Base-by-base conservation (phyloP, 2,888 invertebrate species). In the Apamea sordens region DNA sequence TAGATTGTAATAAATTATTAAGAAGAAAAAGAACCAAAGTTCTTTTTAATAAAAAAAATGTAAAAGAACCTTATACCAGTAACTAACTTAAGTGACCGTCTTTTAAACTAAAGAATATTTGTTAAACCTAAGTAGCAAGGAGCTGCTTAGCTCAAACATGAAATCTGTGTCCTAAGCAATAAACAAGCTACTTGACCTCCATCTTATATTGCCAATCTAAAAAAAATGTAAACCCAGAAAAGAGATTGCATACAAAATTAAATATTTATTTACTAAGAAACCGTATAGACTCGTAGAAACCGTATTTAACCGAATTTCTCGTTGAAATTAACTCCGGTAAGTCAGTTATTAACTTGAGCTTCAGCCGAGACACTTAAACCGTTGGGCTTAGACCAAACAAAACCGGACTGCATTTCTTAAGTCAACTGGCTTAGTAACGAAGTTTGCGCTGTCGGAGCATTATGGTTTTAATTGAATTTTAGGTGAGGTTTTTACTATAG, bases 341-440 rank as follows among this genome's bases (percentile, higher is more conserved):
- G 70, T 71, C 59, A 70, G 70, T 75, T 85, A 85, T 77, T 82
- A 65, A 53, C 68, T 71, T 4, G 32, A 64, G 50, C 59, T 50
- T 69, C 70, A 2, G 76, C 47, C 61, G 53, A 76, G 74, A 32
- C 67, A 64, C 44, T 72, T 73, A 84, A 85, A 47, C 59, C 47
- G 11, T 36, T 36, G 61, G n/a, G 36, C 59, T 67, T 53, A 77
- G 64, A 63, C 21, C 53, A 75, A 83, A 82, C 68, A 65, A 72
- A 85, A 86, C n/a, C 4, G 13, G 32, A 11, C 50, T 41, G 21
- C 32, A 61, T 76, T 73, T 71, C 70, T 72, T 67, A 50, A 76
- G n/a, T 63, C 63, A 50, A 36, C 8, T 53, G 28, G 47, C 28
- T 72, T 28, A 47, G 7, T 32, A 36, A n/a, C 11, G 11, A 24